These are phyloP conservation scores for Falco biarmicus DNA, from an alignment of 2,797 vertebrate species.

Conservation along the genomic window DNA sequence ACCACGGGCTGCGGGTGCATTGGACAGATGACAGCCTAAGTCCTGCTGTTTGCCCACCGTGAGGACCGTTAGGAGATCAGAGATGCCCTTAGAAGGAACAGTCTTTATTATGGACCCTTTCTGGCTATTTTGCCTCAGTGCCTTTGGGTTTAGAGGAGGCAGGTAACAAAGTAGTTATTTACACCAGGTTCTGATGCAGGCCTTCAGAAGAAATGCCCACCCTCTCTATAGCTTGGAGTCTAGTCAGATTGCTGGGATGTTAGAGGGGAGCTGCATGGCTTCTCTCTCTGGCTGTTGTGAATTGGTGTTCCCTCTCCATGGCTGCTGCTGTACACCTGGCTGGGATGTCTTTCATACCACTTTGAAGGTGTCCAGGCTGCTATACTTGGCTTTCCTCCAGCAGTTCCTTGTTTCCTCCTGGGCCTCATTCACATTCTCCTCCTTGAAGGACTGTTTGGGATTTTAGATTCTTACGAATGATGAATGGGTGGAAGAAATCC, in stretches of 20 bases:
- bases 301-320: not conserved
- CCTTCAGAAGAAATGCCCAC: not conserved
- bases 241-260: not conserved
- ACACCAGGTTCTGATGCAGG: not conserved
- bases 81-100: not conserved
- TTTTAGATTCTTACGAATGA: conserved; percentile 42
- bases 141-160: not conserved
- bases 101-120: not conserved
- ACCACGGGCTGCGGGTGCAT: not conserved
- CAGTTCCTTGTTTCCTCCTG: conserved; percentile 52
- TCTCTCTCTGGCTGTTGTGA: not conserved
- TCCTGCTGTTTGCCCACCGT: not conserved
- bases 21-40: not conserved
- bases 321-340: not conserved
- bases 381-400: conserved; percentile 57
- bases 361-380: conserved; percentile 33
- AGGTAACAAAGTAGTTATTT: not conserved
- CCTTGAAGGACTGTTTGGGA: conserved; percentile 64
- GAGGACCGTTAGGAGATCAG: not conserved
- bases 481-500: conserved; percentile 42
- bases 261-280: not conserved
- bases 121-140: not conserved
- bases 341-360: conserved; percentile 40
- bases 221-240: not conserved
- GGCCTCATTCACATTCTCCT: conserved; percentile 40